A percentile compares a stretch with the other conserved stretches of the same genome.
phyloP scores from a whole-genome alignment of 2,888 invertebrate species.

The Thumatha senex region DNA sequence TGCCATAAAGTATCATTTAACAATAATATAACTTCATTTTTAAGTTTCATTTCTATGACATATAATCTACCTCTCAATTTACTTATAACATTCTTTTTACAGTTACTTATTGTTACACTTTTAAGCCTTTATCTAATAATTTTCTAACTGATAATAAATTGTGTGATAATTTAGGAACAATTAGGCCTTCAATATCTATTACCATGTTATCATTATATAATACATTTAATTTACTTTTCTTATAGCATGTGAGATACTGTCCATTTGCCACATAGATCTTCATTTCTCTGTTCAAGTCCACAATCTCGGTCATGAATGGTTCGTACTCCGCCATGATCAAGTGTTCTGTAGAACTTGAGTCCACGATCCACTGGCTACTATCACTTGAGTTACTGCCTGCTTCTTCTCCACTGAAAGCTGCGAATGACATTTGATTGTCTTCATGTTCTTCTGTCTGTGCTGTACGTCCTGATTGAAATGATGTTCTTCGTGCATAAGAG shows the following conservation, averaged over 20 bases:
- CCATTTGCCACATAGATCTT: conserved; percentile 4
- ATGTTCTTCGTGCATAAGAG: too few species aligned
- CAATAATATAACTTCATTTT: too few species aligned
- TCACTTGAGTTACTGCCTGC: too few species aligned
- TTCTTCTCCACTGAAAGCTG: too few species aligned
- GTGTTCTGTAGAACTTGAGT: conserved; percentile 5
- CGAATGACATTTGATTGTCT: too few species aligned
- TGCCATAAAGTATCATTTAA: too few species aligned
- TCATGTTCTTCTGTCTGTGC: too few species aligned
- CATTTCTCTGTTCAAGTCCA: background rate
- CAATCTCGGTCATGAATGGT: conserved; percentile 3
- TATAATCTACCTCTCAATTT: background rate
- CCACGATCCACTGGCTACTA: too few species aligned
- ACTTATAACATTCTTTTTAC: background rate
- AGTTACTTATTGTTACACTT: background rate
- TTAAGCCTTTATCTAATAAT: conserved; percentile 4
- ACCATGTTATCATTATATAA: too few species aligned
- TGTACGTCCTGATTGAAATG: too few species aligned
- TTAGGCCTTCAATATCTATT: conserved; percentile 2
- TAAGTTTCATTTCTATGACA: background rate
- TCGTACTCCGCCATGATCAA: background rate
- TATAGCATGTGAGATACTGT: background rate
- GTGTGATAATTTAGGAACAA: conserved; percentile 1
- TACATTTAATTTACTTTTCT: conserved; percentile 4
- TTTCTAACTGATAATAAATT: conserved; percentile 7